phyloP scores from a whole-genome alignment of 2,888 invertebrate genomes.

The Ypsolopha scabrella region DNA sequence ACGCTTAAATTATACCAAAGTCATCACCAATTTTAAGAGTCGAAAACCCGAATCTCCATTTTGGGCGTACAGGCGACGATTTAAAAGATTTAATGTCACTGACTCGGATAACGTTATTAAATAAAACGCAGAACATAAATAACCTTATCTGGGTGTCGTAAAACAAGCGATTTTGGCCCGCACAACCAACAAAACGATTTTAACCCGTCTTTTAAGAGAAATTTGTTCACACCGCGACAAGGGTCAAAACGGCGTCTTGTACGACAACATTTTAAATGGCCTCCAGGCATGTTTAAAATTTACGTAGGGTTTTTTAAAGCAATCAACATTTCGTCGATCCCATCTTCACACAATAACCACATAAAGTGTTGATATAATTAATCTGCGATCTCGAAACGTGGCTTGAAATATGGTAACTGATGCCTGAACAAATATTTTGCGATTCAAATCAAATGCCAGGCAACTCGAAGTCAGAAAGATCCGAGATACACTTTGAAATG shows the following conservation, averaged over 20 bases:
- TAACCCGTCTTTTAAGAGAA: not conserved
- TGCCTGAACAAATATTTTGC: not conserved
- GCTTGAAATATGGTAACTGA: not conserved
- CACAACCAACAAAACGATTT: slow-evolving; percentile 6
- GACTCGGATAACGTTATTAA: slow-evolving; percentile 52
- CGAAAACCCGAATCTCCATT: not conserved
- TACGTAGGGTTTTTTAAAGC: not conserved
- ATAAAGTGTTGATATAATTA: not conserved
- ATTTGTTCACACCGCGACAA: not conserved
- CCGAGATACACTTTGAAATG: not conserved
- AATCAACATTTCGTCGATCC: no score
- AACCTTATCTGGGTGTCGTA: slow-evolving; percentile 42
- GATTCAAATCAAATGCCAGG: not conserved
- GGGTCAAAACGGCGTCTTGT: not conserved
- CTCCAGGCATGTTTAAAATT: not conserved
- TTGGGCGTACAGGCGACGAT: not conserved
- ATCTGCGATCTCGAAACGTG: not conserved
- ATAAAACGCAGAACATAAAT: slow-evolving; percentile 47
- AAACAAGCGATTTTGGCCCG: slow-evolving; percentile 40
- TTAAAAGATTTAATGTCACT: slow-evolving; percentile 7
- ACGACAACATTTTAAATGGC: not conserved
- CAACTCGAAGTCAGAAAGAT: not conserved
- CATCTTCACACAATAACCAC: not conserved
- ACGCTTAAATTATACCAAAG: not conserved
- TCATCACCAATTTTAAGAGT: not conserved